Evolutionary conservation across 2,888 invertebrate genomes (phyloP), one percentile per base, ranked within the genome.

Genomic region (Thymelicus lineola): DNA sequence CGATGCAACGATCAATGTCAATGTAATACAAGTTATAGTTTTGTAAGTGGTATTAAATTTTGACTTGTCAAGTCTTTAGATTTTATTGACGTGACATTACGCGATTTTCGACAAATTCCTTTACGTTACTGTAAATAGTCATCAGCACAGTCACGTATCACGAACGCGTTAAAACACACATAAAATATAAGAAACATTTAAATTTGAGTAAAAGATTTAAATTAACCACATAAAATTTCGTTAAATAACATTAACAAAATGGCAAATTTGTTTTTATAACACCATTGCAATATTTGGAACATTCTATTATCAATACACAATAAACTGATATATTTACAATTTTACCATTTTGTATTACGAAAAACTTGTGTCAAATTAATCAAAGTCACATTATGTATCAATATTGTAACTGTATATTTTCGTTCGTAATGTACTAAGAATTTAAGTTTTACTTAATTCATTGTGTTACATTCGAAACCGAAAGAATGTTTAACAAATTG

Each of bases 271-370:
- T 12, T 20, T 53, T 12, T 17, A 17, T 9, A 17, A 17, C 0
- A 42, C 4, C 2, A 12, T 42, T 42, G 12, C 12, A 42, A 42
- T 42, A 42, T 42, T 12, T 42, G 9, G 1, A 42, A 42, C 9
- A 42, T 10, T 42, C 42, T 42, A 42, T 12, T 9, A 42, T 42
- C 1, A 42, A 12, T 9, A 9, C 12, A 12, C 42, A 12, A 12
- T 12, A 42, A 12, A 12, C 46, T 17, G 50, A 17, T 17, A 50
- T 50, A 17, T 9, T 42, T 15, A 50, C 17, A 17, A 50, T 53
- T 50, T 53, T 12, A 53, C 53, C 53, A 53, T 20, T 20, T 53
- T 53, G 53, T 53, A 53, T 28, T 9, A 53, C n/a, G n/a, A 28
- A 53, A 53, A 53, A 53, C 4, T 53, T 53, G 28, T 28, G 28